These are phyloP conservation scores for Echinometra lucunter DNA, from an alignment of 53 echinoderm and acorn worm genomes.

Conservation along the genomic window DNA sequence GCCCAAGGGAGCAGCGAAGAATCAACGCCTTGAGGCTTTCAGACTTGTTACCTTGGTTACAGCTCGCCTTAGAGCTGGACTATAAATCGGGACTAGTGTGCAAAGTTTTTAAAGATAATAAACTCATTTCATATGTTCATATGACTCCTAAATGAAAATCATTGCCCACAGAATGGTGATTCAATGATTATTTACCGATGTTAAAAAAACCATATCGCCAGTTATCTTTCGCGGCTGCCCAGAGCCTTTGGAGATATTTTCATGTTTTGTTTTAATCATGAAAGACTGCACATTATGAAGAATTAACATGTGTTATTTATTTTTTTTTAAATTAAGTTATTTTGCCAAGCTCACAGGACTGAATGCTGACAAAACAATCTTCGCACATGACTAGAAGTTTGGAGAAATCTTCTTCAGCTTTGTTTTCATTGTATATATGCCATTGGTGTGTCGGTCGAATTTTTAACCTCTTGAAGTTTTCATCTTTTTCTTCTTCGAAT, in stretches of 20 bases:
- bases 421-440: not conserved
- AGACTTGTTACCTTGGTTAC: conserved; percentile 19
- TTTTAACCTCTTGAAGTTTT: not conserved
- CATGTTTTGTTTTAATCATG: too few species aligned
- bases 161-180: not conserved
- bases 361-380: too few species aligned
- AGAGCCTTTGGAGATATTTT: too few species aligned
- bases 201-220: too few species aligned
- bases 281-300: too few species aligned
- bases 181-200: not conserved
- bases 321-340: too few species aligned
- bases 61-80: not conserved
- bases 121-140: too few species aligned
- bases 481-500: not conserved
- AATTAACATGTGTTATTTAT: too few species aligned
- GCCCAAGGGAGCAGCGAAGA: conserved; percentile 55
- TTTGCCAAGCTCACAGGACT: too few species aligned
- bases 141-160: not conserved
- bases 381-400: too few species aligned
- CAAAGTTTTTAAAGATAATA: not conserved
- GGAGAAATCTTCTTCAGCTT: not conserved
- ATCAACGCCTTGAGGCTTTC: conserved; percentile 17
- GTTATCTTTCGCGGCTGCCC: too few species aligned
- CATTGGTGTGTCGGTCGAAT: not conserved
- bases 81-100: not conserved